Conservation (phyloP, 2,888 invertebrate species). For the Scaptomyza polygonia region DNA sequence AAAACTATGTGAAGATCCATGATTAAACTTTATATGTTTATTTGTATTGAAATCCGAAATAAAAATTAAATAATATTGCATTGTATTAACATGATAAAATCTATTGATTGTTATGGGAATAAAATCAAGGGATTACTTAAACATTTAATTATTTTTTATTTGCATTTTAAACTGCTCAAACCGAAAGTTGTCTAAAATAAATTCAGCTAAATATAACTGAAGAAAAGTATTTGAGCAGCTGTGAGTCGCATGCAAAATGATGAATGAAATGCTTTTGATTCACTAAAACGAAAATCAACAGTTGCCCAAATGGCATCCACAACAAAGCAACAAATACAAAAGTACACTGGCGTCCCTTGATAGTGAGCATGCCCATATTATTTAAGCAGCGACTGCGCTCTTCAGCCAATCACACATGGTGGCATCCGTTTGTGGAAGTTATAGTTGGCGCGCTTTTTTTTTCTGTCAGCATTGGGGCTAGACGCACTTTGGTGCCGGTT, state of each 20-base stretch:
- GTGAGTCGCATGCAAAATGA: conserved; percentile 11
- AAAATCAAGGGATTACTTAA: no score
- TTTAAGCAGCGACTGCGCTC: conserved; percentile 30
- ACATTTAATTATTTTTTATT: no score
- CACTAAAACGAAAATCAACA: conserved; percentile 36
- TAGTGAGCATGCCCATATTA: neutral
- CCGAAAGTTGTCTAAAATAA: no score
- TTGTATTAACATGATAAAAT: conserved; percentile 6
- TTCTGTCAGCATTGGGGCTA: conserved; percentile 10
- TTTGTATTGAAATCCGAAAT: conserved; percentile 2
- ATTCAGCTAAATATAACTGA: no score
- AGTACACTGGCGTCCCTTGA: conserved; percentile 3
- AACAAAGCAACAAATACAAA: conserved; percentile 17
- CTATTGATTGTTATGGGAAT: neutral
- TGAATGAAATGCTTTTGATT: conserved; percentile 44
- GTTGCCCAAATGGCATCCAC: conserved; percentile 25
- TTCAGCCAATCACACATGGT: conserved; percentile 55
- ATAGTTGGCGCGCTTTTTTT: conserved; percentile 63
- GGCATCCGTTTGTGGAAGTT: conserved; percentile 42
- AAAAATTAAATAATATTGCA: conserved; percentile 7
- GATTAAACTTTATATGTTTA: neutral
- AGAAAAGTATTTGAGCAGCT: conserved; percentile 17
- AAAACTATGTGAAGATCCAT: neutral
- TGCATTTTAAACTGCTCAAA: no score
- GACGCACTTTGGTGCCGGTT: conserved; percentile 43